phyloP scores from a whole-genome alignment of 2,797 vertebrate species.

The Salarias fasciatus region DNA sequence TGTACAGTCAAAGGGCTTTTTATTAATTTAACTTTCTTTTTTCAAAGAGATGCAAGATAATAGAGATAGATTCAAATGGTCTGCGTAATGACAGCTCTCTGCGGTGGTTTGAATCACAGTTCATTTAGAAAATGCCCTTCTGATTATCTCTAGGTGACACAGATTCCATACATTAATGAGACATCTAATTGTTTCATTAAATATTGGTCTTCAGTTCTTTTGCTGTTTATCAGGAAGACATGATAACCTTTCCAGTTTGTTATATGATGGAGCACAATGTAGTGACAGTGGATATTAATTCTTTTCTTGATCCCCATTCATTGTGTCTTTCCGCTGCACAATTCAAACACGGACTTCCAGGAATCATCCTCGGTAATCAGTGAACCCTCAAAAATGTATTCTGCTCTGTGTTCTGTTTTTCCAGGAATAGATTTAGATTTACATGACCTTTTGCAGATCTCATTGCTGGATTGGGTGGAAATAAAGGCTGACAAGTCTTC shows the following conservation, averaged over 20 bases:
- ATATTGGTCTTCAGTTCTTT: not conserved
- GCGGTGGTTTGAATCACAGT: not conserved
- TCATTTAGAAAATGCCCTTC: not conserved
- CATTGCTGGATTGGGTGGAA: conserved; percentile 11
- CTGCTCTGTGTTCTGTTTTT: conserved; percentile 5
- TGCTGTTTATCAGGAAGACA: no score
- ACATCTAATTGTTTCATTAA: not conserved
- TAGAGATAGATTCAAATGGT: no score
- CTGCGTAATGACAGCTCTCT: no score
- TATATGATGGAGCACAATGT: not conserved
- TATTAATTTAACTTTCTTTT: no score
- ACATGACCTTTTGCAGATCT: conserved; percentile 39
- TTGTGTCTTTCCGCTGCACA: no score
- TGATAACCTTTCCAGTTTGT: no score
- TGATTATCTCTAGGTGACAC: no score
- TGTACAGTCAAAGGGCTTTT: no score
- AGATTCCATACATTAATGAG: no score
- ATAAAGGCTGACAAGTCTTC: conserved; percentile 3
- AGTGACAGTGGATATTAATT: not conserved
- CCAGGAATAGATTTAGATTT: conserved; percentile 15
- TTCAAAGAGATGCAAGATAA: no score
- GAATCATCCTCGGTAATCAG: not conserved
- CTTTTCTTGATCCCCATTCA: not conserved
- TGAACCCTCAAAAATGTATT: conserved; percentile 3
- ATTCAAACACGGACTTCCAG: no score